These are phyloP conservation scores for Hirundo rustica DNA, from an alignment of 2,797 vertebrate species.

Conservation along the genomic window DNA sequence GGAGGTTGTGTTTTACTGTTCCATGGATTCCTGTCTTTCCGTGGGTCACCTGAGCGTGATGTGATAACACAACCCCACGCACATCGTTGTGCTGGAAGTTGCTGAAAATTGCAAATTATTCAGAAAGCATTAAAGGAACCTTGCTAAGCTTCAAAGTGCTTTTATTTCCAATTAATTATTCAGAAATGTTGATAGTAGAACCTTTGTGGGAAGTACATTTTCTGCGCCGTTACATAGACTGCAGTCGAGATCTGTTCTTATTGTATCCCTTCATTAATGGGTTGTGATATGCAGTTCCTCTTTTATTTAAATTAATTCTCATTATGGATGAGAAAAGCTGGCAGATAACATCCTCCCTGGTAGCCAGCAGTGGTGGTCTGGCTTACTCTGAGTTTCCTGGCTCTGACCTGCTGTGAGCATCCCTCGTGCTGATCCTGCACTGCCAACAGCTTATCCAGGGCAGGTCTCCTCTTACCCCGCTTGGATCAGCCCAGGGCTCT, in stretches of 20 bases:
- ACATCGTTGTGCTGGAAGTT: background rate
- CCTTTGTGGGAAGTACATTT: background rate
- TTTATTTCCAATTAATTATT: slow-evolving; percentile 32
- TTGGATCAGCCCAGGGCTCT: background rate
- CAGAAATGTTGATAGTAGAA: background rate
- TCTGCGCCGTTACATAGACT: background rate
- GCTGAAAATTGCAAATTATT: background rate
- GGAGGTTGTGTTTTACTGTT: background rate
- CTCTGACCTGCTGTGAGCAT: background rate
- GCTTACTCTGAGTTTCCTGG: background rate
- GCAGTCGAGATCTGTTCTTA: background rate
- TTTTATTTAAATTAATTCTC: slow-evolving; percentile 17
- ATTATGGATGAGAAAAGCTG: background rate
- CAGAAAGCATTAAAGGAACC: background rate
- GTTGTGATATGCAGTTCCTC: background rate
- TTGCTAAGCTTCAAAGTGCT: slow-evolving; percentile 10
- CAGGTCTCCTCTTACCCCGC: fast-evolving
- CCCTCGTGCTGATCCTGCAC: background rate
- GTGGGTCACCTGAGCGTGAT: background rate
- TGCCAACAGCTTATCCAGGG: fast-evolving
- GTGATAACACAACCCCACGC: background rate
- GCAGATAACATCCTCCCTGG: background rate
- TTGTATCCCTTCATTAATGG: background rate
- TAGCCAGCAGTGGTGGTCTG: background rate
- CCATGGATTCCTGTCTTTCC: background rate